Evolutionary conservation across 2,797 vertebrate genomes (phyloP).

Genomic region (Lepidocolaptes lacrymiger): DNA sequence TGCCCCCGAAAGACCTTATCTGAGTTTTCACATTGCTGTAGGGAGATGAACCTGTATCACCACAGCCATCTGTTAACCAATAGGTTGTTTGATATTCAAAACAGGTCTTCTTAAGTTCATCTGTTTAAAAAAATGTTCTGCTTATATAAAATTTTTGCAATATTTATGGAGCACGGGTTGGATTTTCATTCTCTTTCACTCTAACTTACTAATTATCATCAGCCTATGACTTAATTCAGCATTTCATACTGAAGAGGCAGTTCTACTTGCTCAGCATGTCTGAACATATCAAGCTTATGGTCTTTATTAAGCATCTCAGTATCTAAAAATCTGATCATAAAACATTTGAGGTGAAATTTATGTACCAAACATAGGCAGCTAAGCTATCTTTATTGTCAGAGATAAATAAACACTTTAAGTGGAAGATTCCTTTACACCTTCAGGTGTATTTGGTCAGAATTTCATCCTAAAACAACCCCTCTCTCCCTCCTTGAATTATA

Average conservation of each 20-base stretch:
- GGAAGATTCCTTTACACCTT: background rate
- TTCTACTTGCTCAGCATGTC: background rate
- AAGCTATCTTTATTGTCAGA: background rate
- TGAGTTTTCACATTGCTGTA: background rate
- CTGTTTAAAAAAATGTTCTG: background rate
- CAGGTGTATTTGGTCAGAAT: background rate
- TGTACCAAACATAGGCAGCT: background rate
- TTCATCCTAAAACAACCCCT: background rate
- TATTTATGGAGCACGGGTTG: background rate
- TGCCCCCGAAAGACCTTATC: background rate
- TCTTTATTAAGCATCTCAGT: background rate
- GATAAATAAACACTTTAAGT: background rate
- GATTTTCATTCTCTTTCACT: background rate
- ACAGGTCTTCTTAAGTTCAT: background rate
- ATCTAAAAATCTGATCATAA: background rate
- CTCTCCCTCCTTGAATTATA: background rate
- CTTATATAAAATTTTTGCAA: conserved; percentile 5
- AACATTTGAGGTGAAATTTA: background rate
- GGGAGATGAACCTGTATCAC: background rate
- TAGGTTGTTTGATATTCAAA: conserved; percentile 2
- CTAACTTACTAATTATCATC: background rate
- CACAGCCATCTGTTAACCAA: background rate
- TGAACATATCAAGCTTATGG: background rate
- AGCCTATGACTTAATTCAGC: conserved; percentile 5
- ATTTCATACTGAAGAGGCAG: background rate